Percentiles rank a stretch among this genome's conserved stretches.
phyloP scores from a whole-genome alignment of 1,140 invertebrate genomes.

The Scaptomyza hsui region DNA sequence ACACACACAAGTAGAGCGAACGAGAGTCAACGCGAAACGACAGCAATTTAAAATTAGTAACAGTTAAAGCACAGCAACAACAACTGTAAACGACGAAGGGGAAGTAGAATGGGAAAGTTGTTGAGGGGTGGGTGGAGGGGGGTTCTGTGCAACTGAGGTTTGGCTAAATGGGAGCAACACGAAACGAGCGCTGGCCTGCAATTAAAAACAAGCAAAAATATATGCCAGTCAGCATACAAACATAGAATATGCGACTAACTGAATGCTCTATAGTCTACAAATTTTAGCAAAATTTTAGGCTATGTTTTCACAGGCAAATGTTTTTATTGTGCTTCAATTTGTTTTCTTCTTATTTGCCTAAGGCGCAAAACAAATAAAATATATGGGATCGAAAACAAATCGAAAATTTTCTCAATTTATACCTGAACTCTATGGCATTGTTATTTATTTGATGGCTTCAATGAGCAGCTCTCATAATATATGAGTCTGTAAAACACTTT shows the following conservation, averaged over 20 bases:
- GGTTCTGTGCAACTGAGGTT: slow-evolving; percentile 33
- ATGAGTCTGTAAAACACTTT: too few species aligned
- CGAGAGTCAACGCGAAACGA: slow-evolving; percentile 13
- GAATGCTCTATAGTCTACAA: slow-evolving; percentile 10
- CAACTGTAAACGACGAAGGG: slow-evolving; percentile 8
- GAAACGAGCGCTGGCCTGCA: slow-evolving; percentile 52
- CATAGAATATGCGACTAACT: too few species aligned
- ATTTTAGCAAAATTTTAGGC: background rate
- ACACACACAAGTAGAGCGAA: background rate
- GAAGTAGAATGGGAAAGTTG: background rate
- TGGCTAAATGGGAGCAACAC: slow-evolving; percentile 58
- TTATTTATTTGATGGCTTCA: too few species aligned
- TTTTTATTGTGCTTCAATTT: too few species aligned
- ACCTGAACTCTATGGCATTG: too few species aligned
- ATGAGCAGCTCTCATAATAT: too few species aligned
- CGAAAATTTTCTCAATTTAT: too few species aligned
- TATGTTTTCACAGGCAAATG: too few species aligned
- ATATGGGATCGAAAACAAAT: too few species aligned
- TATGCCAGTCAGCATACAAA: background rate
- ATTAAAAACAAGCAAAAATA: slow-evolving; percentile 54
- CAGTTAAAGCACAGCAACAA: slow-evolving; percentile 62
- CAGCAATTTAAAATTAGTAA: slow-evolving; percentile 78
- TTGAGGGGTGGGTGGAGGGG: too few species aligned
- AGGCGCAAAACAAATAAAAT: too few species aligned
- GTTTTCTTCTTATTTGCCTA: too few species aligned